Conservation (phyloP, 2,888 invertebrate genomes). For the Zaprionus bogoriensis region DNA sequence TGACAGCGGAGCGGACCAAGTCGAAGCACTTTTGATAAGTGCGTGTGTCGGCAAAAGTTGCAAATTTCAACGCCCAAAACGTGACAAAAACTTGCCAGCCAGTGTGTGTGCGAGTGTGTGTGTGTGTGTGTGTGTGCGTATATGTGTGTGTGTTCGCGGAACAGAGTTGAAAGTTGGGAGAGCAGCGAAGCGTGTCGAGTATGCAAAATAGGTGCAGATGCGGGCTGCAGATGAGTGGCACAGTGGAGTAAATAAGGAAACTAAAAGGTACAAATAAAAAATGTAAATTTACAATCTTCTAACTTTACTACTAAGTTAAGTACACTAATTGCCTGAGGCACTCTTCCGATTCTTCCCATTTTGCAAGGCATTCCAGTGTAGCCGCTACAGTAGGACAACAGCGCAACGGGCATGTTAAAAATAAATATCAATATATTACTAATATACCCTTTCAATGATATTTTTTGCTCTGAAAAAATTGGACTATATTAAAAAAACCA, state of each 20-base stretch:
- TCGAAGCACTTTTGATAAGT: slow-evolving; percentile 70
- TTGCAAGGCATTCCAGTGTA: slow-evolving; percentile 6
- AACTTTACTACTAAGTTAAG: too few relatives aligned
- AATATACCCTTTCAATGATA: too few relatives aligned
- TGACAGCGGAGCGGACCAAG: slow-evolving; percentile 44
- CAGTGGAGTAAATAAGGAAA: background rate
- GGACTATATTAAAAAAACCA: too few relatives aligned
- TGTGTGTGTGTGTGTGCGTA: slow-evolving; percentile 18
- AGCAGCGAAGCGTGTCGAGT: slow-evolving; percentile 62
- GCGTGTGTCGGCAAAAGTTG: slow-evolving; percentile 62
- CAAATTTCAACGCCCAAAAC: slow-evolving; percentile 62
- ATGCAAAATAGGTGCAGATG: slow-evolving; percentile 55
- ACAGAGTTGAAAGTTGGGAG: slow-evolving; percentile 29
- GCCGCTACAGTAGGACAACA: too few relatives aligned
- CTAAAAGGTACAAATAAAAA: background rate
- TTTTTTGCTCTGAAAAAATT: too few relatives aligned
- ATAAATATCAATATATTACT: too few relatives aligned
- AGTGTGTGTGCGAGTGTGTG: background rate
- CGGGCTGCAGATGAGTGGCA: slow-evolving; percentile 9
- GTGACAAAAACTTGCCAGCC: slow-evolving; percentile 61
- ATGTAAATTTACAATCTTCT: too few relatives aligned
- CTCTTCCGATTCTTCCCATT: too few relatives aligned
- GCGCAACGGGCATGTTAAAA: too few relatives aligned
- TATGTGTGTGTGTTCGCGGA: slow-evolving; percentile 13
- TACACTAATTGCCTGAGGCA: too few relatives aligned